Evolutionary conservation across 2,888 invertebrate genomes (phyloP).

Genomic region (Hirtodrosophila confusa): DNA sequence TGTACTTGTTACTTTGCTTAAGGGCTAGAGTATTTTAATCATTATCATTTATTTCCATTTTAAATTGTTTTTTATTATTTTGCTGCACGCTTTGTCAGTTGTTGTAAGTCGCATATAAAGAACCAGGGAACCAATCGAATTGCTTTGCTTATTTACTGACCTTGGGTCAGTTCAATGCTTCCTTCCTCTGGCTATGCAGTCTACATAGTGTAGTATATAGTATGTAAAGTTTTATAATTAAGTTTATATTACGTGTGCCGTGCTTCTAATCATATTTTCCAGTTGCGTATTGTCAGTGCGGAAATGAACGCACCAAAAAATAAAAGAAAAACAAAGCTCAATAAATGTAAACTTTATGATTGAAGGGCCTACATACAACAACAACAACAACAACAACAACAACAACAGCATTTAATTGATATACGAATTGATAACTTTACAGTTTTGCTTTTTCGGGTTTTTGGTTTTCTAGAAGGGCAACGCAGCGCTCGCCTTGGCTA

Average conservation of each 20-base stretch:
- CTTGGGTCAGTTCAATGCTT: conserved; percentile 51
- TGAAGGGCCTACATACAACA: conserved; percentile 43
- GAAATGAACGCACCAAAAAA: conserved; percentile 56
- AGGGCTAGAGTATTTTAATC: no score
- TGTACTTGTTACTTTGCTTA: no score
- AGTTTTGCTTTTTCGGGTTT: conserved; percentile 26
- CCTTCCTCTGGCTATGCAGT: conserved; percentile 35
- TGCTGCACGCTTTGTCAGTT: conserved; percentile 49
- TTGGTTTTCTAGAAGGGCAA: conserved; percentile 52
- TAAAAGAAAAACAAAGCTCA: conserved; percentile 27
- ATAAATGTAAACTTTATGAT: conserved; percentile 59
- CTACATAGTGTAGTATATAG: conserved; percentile 2
- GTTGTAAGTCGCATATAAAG: conserved; percentile 38
- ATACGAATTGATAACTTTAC: conserved; percentile 66
- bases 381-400: conserved; percentile 32
- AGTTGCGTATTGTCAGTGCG: conserved; percentile 28
- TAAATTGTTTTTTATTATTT: not conserved
- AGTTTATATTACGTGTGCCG: conserved; percentile 15
- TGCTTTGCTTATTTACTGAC: conserved; percentile 7
- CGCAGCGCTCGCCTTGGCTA: conserved; percentile 48
- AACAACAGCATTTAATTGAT: conserved; percentile 64
- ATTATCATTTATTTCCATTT: no score
- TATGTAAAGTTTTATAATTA: conserved; percentile 31
- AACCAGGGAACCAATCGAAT: conserved; percentile 9
- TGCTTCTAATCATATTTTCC: conserved; percentile 42